Evolutionary conservation across 2,797 vertebrate genomes (phyloP), one percentile per base, ranked within the genome.

Genomic region (Rhinella marina): DNA sequence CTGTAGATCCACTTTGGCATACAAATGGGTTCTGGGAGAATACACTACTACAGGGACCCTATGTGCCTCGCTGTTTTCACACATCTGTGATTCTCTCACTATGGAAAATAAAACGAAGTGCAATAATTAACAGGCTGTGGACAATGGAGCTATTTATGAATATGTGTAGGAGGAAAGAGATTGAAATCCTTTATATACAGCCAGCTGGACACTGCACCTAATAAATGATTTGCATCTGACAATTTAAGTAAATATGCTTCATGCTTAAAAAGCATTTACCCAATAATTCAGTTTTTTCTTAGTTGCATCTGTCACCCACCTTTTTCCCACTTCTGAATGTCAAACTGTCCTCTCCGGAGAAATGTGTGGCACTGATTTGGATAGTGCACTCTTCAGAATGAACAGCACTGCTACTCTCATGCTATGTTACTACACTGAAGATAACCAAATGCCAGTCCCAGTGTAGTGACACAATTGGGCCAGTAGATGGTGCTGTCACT

Each of bases 81-180:
- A 79, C 77, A 79, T 57, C 77, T 79, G 77, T 57, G 29, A 79
- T 29, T 56, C 13, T 41, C n/a, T 25, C 76, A 54, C 27, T 57
- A 59, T 79, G 50, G 75, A 54, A 77, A 77, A 77, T 25, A 17
- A 14, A 64, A 66, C 12, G 54, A 61, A n/a, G 32, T 85, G 25
- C 61, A 50, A 82, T 54, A 82, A 82, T 82, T 66, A 83, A 29
- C 21, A 83, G 81, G 66, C 64, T 29, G 50, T 50, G 61, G 81
- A 83, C 64, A 72, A 83, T 70, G 52, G 64, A 70, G 64, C 81
- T 83, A 83, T 83, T 83, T 83, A 54, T 70, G 81, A 83, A 72
- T 54, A 56, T 72, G 66, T 70, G 66, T 70, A 72, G 81, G 64
- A 70, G 48, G 81, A 66, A 82, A 68, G n/a, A 54, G 75, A 41